These are phyloP conservation scores for Hippopotamus amphibius DNA, from an alignment of 2,113 vertebrate species.

Conservation along the genomic window DNA sequence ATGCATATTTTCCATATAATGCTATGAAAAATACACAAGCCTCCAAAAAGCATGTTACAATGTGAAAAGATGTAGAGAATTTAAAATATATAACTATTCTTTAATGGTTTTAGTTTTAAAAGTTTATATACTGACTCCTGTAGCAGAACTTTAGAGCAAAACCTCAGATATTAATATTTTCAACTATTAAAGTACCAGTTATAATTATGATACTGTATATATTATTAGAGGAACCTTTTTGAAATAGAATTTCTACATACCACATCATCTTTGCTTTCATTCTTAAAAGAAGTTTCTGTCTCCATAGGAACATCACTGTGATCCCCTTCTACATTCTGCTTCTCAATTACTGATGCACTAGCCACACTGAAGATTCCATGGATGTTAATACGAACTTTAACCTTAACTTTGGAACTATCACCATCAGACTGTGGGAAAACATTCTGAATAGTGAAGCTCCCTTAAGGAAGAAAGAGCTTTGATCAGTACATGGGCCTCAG, in stretches of 20 bases:
- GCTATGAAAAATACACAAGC: not conserved
- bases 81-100: not conserved
- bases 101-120: not conserved
- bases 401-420: constrained; percentile 96
- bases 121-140: not conserved
- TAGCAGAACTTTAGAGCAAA: constrained; percentile 44
- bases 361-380: constrained; percentile 97
- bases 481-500: constrained; percentile 46
- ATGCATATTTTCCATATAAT: not conserved
- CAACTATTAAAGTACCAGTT: not conserved
- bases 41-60: not conserved
- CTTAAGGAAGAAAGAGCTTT: constrained; percentile 83
- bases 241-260: constrained; percentile 84
- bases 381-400: constrained; percentile 96
- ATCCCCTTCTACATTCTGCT: constrained; percentile 89
- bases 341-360: constrained; percentile 94
- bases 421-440: constrained; percentile 94
- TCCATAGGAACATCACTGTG: constrained; percentile 93
- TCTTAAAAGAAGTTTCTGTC: constrained; percentile 90
- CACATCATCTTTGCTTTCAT: constrained; percentile 91
- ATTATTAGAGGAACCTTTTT: not conserved
- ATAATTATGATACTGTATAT: not conserved
- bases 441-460: constrained; percentile 94
- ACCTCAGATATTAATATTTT: not conserved
- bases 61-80: not conserved